Evolutionary conservation across 2,113 vertebrate species (phyloP), one percentile per base, ranked within the genome.

Genomic region (Neolamprologus fasciatus): DNA sequence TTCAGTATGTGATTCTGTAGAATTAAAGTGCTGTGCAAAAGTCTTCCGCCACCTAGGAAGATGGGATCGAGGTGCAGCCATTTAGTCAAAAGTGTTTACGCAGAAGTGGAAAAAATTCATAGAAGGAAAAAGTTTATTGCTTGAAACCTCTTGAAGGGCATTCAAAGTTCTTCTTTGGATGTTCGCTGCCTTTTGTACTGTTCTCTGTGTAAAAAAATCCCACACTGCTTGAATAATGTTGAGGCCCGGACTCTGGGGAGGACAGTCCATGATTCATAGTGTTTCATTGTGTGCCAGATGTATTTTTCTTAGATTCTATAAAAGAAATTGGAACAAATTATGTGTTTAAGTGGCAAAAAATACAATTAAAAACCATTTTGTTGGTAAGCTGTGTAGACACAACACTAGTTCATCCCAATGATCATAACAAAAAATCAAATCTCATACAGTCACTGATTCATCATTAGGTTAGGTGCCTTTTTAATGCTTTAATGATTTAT

Each of bases 401-500:
- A 13, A 66, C 61, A 66, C 19, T 66, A 37, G 19, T 66, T 66
- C 33, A 66, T 66, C 33, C 33, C 10, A 37, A 3, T 66, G 33
- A 66, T n/a, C 2, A 12, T 37, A 66, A 37, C 6, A 66, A 66
- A 8, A 66, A 66, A 35, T 37, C 4, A 3, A 37, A 66, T 66
- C 61, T 66, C 33, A 37, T 66, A 37, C 61, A 66, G 9, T 66
- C 61, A 66, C 17, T 35, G 61, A n/a, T 66, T 37, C 17, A 66
- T 37, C 4, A 35, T 66, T 66, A n/a, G 16, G 33, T 66, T 37
- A 37, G 33, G 33, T 66, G 19, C 61, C 33, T 66, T 66, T 8
- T 66, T 66, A 68, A 63, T 21, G 33, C 11, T 40, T 68, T 40
- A 0, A 1, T 37, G 19, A 66, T n/a, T 66, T 7, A 35, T 35